Percentiles rank a stretch among this genome's conserved stretches.
phyloP scores from a whole-genome alignment of 2,113 vertebrate genomes.

The Bothrops jararaca region DNA sequence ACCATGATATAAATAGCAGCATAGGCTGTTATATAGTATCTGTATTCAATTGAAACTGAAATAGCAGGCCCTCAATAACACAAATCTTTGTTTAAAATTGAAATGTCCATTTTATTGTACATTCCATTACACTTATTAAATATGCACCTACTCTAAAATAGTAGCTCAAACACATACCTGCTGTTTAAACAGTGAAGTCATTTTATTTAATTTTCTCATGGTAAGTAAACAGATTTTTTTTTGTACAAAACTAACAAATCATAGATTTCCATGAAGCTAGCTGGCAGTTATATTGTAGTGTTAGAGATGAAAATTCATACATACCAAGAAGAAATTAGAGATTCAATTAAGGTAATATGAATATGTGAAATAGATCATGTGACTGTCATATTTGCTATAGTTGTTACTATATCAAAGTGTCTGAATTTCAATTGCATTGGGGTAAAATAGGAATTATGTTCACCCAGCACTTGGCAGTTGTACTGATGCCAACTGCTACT shows the following conservation, averaged over 20 bases:
- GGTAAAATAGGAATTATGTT: conserved; percentile 4
- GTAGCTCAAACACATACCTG: background rate
- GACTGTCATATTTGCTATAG: background rate
- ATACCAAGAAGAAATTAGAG: background rate
- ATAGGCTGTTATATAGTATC: background rate
- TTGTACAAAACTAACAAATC: background rate
- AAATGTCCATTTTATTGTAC: background rate
- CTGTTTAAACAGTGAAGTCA: background rate
- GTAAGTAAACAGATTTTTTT: background rate
- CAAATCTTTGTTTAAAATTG: background rate
- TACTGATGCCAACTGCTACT: conserved; percentile 12
- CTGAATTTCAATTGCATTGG: background rate
- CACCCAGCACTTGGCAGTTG: background rate
- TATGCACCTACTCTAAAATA: background rate
- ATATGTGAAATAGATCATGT: background rate
- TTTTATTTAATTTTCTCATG: conserved; percentile 1
- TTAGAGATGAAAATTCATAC: background rate
- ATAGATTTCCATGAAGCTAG: background rate
- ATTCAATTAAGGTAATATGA: background rate
- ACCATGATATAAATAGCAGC: background rate
- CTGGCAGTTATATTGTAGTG: background rate
- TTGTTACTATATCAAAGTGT: background rate
- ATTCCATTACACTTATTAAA: background rate
- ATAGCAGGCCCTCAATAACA: background rate
- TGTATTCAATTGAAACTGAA: background rate